Evolutionary conservation across 2,888 invertebrate genomes (phyloP), one percentile per base, ranked within the genome.

Genomic region (Eurytoma adleriae): DNA sequence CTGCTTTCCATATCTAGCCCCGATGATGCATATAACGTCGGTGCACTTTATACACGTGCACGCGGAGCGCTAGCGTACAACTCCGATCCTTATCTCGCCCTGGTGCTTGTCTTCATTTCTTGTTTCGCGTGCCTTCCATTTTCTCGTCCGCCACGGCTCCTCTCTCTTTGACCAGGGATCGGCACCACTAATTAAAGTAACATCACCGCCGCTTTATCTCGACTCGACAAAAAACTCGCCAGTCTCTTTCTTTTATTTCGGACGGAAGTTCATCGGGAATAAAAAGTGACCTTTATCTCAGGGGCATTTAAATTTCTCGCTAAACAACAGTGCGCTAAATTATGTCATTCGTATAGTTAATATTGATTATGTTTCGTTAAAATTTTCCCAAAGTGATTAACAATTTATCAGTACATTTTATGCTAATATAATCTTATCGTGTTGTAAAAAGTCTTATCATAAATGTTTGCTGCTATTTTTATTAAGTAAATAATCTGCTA

Each of bases 141-240:
- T 57, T 72, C 56, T 66, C 64, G 4, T 59, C 67, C 57, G 50
- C 18, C 27, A 20, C 30, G 69, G 50, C 27, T 20, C 13, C 27
- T 61, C 24, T 16, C 24, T 62, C 27, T 20, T 70, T 24, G 40
- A 24, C 48, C n/a, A 61, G 16, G 56, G 27, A 79, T 57, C 74
- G 79, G 69, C 69, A 62, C 52, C 61, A 48, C 73, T 79, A 79
- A 79, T 79, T 79, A 79, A 79, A 79, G 69, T 30, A 79, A 59
- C 79, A 62, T 68, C 59, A 50, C 67, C 10, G 62, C 7, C 40
- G 54, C 62, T 40, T 40, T 52, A 4, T 30, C 50, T 59, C 59
- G n/a, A n/a, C n/a, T 16, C 24, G 59, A 1, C 59, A 61, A 61
- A 61, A 40, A 61, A 61, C 61, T 61, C 2, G 13, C 61, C 14